Conservation (phyloP, 1,140 invertebrate genomes). For the Heliconius hewitsoni region DNA sequence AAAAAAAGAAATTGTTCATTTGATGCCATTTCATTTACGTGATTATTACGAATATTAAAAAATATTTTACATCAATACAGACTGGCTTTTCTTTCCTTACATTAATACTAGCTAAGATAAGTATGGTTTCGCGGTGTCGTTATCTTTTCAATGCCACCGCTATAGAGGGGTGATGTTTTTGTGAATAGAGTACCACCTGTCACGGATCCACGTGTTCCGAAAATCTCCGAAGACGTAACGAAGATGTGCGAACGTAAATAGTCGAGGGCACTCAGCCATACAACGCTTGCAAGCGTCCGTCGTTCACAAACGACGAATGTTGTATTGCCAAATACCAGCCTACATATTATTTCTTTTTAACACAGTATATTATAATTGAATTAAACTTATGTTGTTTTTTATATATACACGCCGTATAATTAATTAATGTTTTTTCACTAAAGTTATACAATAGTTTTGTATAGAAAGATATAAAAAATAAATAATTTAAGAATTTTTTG, state of each 20-base stretch:
- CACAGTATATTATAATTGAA: background rate
- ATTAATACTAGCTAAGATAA: background rate
- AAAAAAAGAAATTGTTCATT: background rate
- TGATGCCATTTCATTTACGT: background rate
- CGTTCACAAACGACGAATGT: conserved; percentile 11
- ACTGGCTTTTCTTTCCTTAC: background rate
- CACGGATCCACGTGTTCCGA: conserved; percentile 65
- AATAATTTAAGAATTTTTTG: background rate
- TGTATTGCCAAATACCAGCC: conserved; percentile 28
- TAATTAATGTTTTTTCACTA: background rate
- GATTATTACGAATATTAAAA: background rate
- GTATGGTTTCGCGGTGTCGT: conserved; percentile 13
- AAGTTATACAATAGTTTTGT: too few species aligned
- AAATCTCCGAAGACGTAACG: conserved; percentile 53
- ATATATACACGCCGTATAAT: background rate
- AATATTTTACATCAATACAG: background rate
- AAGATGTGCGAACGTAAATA: conserved; percentile 65
- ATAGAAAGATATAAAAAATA: background rate
- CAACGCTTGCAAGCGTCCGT: conserved; percentile 5
- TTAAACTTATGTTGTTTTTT: background rate
- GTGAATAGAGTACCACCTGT: conserved; percentile 46
- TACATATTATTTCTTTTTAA: conserved; percentile 13
- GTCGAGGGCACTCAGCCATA: conserved; percentile 46
- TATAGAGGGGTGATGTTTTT: conserved; percentile 15
- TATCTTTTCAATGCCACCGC: conserved; percentile 31